Base-by-base conservation (phyloP, 2,888 invertebrate genomes). In the Galerucella calmariensis region DNA sequence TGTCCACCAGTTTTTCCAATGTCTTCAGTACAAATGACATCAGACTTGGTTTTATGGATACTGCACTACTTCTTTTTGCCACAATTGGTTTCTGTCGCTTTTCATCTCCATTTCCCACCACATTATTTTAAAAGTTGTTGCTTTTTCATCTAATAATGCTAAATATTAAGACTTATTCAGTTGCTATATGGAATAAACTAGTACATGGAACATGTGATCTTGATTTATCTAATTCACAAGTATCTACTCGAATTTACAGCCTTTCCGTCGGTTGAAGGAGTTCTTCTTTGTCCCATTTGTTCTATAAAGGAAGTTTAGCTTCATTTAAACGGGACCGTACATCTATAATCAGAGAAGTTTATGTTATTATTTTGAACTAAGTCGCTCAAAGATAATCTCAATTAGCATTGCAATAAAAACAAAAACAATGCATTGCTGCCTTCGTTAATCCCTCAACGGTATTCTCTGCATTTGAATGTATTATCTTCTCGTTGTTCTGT, bases 281-380 rank as follows among this genome's bases (percentile, higher is more conserved):
- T 61, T 69, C 51, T 12, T 48, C 69, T 69, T 69, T 59, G 62
- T 62, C 69, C 69, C 69, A 69, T 69, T 69, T 69, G 62, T 62
- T 62, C 62, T n/a, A 69, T 62, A 62, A 67, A 53, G 27, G 35
- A 67, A 51, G 61, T 62, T 69, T 51, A 46, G 69, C 51, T 62
- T 62, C n/a, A 48, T 61, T 27, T 51, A 35, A 62, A 69, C 51
- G 35, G 51, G 51, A 62, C 69, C 24, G 69, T 62, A 69, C 62
- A 62, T 69, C 61, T 69, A 62, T 24, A 69, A 62, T 62, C 69
- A 69, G 69, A 69, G 44, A 69, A 62, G 61, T 69, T 69, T 69
- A 24, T 27, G 10, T 24, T 69, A 69, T 69, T 69, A 62, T 61
- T 62, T 51, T 69, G 69, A 69, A 69, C 9, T 20, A 27, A 69